Evolutionary conservation across 2,113 vertebrate genomes (phyloP).

Genomic region (Stomatorhinus ivindoensis): DNA sequence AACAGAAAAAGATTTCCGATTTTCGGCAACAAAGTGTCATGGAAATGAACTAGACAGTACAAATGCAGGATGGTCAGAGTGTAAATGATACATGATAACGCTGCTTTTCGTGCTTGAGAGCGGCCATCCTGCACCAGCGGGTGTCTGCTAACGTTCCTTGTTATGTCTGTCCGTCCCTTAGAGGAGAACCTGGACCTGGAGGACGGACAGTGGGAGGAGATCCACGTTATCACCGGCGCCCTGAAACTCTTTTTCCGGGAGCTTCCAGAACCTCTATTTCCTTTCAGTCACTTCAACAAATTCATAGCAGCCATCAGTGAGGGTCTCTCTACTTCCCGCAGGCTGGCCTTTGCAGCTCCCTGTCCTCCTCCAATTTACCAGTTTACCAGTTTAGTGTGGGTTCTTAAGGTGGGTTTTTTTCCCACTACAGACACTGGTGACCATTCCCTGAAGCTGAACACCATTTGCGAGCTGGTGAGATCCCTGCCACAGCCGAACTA

Average conservation of each 20-base stretch:
- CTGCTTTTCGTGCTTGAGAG: not conserved
- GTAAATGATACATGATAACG: not conserved
- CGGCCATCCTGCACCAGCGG: no score
- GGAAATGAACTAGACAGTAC: not conserved
- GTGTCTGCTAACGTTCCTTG: not conserved
- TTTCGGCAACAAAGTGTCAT: not conserved
- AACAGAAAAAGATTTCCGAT: not conserved
- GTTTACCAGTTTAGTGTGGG: not conserved
- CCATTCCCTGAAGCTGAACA: slow-evolving; percentile 49
- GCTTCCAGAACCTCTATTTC: slow-evolving; percentile 79
- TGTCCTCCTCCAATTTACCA: not conserved
- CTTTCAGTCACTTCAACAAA: slow-evolving; percentile 73
- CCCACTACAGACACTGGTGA: slow-evolving; percentile 67
- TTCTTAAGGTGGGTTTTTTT: not conserved
- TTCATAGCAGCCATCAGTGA: slow-evolving; percentile 87
- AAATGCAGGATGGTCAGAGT: not conserved
- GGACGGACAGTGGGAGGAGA: slow-evolving; percentile 83
- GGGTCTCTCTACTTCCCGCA: slow-evolving; percentile 28
- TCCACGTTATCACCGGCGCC: slow-evolving; percentile 83
- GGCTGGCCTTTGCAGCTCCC: not conserved
- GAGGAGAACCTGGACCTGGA: slow-evolving; percentile 83
- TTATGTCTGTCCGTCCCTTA: slow-evolving; percentile 22
- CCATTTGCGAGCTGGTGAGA: slow-evolving; percentile 70
- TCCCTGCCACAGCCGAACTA: slow-evolving; percentile 72
- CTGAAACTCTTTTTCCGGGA: slow-evolving; percentile 88